Base-by-base conservation (phyloP, 2,113 vertebrate species). In the Spilogale gracilis region DNA sequence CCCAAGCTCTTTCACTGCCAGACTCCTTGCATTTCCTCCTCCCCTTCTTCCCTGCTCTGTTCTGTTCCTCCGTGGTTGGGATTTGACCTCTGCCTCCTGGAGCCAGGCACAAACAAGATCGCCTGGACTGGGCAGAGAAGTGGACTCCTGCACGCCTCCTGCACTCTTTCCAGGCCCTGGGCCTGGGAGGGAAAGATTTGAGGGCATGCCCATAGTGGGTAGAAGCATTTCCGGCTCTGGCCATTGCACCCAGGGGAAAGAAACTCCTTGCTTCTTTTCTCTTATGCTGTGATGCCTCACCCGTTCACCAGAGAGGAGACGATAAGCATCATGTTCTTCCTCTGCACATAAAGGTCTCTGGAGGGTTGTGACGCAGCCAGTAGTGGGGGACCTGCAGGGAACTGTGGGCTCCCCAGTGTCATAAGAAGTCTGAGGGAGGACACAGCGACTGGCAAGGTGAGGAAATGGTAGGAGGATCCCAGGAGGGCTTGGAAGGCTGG, bases 41-140 rank as follows among this genome's bases (percentile, higher is more conserved):
- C 65, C 6, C 50, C 76, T 76, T 78, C 81, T 81, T 60, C 60
- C 95, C 93, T 84, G 43, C 54, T 85, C 83, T 88, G 58, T 56
- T 60, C 2, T 10, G 74, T 9, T 60, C 9, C 30, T 71, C 43
- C 18, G 32, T 78, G 82, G 6, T 74, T 96, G 80, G n/a, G 61
- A 79, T 79, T 92, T 81, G 90, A 92, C 92, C 96, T 89, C 82
- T 86, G 54, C 82, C 85, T 84, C 58, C 87, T 38, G 54, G 93
- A 97, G 83, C 94, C 95, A 96, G 87, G 95, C 96, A 96, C 95
- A 86, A 97, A 96, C 43, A 89, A 90, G 74, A 97, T 56, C 3
- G 2, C 18, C 48, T 81, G 73, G 71, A 58, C 45, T 86, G 61
- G 84, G 71, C 32, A 76, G 38, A 60, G 56, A 27, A 92, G 48